Evolutionary conservation across 2,888 invertebrate species (phyloP), one percentile per base, ranked within the genome.

Genomic region (Ochropleura plecta): DNA sequence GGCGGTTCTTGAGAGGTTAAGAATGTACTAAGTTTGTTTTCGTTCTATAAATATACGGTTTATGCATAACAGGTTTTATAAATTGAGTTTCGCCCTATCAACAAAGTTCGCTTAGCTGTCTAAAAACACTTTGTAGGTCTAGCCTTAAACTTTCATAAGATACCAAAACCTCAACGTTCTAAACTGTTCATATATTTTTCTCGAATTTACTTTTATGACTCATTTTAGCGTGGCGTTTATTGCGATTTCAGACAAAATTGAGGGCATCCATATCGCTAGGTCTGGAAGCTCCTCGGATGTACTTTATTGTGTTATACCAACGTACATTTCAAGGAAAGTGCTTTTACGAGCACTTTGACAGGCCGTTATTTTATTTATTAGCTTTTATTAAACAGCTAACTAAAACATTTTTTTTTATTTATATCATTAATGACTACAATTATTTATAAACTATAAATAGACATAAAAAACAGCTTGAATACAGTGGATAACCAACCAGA

Each of bases 221-320:
- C 60, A 63, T 83, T 72, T 73, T 70, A 66, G 53, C 46, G 51
- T 14, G 70, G 55, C 68, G 71, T 80, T 87, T 83, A 86, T 83
- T 76, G 74, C 77, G 68, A 76, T 70, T 82, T 75, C 73, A 55
- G 74, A 55, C 63, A 67, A 83, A 82, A 83, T 78, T 86, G 60
- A 59, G 14, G 68, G 44, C 66, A 44, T 57, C 51, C 63, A 64
- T 74, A 75, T 71, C 42, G 42, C 68, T 55, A 48, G 9, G 40
- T 63, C 72, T 68, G 51, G 72, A 44, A 68, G 63, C 72, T 60
- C 74, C 72, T 53, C 66, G 42, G 77, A 67, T 69, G 44, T 70
- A 30, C 70, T 80, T 67, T 72, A 77, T 63, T 80, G 48, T 67
- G 65, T 46, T 73, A 63, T 70, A 68, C 69, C 73, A 70, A 63